A percentile compares a stretch with the other conserved stretches of the same genome.
Evolutionary conservation across 2,888 invertebrate species (phyloP).

Genomic region (Phyllotreta striolata): DNA sequence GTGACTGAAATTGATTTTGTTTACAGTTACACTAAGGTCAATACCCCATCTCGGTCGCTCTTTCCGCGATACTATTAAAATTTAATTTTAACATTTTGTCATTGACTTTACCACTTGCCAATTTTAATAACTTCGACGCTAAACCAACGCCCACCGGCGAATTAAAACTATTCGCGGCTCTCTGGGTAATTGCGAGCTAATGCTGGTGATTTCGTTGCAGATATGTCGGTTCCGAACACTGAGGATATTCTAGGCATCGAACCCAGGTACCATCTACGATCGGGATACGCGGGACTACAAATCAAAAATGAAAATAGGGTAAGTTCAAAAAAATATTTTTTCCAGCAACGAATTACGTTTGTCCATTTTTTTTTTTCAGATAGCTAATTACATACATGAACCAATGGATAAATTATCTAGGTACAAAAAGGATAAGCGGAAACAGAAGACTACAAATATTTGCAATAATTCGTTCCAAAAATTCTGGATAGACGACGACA

Average conservation of each 20-base stretch:
- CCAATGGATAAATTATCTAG: conserved; percentile 30
- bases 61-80: conserved; percentile 20
- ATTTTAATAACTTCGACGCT: conserved; percentile 3
- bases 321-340: conserved; percentile 28
- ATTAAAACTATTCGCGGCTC: background rate
- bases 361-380: conserved; percentile 27
- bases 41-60: conserved; percentile 31
- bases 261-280: conserved; percentile 55
- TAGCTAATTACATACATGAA: conserved; percentile 31
- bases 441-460: conserved; percentile 30
- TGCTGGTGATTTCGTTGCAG: conserved; percentile 45
- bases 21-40: conserved; percentile 31
- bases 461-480: conserved; percentile 32
- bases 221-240: conserved; percentile 44
- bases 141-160: background rate
- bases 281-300: conserved; percentile 55
- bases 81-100: conserved; percentile 17
- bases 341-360: background rate
- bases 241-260: conserved; percentile 52
- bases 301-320: conserved; percentile 48
- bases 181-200: background rate
- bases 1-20: conserved; percentile 9
- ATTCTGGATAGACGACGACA: conserved; percentile 30
- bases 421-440: conserved; percentile 35
- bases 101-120: conserved; percentile 20